A percentile compares a stretch with the other conserved stretches of the same genome.
Conservation (phyloP, 1,140 invertebrate species). For the Melipona quadrifasciata region DNA sequence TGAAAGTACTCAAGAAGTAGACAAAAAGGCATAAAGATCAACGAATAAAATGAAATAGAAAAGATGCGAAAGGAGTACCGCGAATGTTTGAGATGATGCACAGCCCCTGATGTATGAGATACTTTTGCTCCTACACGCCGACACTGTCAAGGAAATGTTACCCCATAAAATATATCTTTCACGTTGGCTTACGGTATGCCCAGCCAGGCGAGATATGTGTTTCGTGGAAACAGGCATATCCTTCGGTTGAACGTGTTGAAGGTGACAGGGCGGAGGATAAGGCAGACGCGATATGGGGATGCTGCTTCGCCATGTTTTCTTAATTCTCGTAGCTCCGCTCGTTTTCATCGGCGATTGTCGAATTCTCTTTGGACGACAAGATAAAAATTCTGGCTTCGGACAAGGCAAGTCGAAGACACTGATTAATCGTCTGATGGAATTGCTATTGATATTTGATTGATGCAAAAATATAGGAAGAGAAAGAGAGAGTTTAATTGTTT, state of each 20-base stretch:
- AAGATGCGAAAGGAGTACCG: conserved; percentile 43
- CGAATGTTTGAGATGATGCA: conserved; percentile 56
- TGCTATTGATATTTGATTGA: too few relatives aligned
- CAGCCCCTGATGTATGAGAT: conserved; percentile 69
- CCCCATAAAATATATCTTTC: conserved; percentile 79
- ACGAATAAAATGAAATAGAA: conserved; percentile 57
- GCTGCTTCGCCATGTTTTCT: conserved; percentile 39
- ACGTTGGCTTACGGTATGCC: conserved; percentile 70
- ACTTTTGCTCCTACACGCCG: conserved; percentile 54
- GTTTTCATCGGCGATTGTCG: conserved; percentile 65
- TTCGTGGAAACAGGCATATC: conserved; percentile 72
- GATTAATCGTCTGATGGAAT: too few relatives aligned
- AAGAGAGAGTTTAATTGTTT: not conserved
- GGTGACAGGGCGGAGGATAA: conserved; percentile 54
- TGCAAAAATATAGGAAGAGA: too few relatives aligned
- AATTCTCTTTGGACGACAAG: conserved; percentile 25
- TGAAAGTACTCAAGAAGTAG: not conserved
- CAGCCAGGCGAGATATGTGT: conserved; percentile 70
- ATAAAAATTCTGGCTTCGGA: too few relatives aligned
- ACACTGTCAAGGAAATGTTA: conserved; percentile 76
- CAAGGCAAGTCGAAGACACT: too few relatives aligned
- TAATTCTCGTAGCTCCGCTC: not conserved
- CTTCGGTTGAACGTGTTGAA: conserved; percentile 47
- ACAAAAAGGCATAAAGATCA: conserved; percentile 1
- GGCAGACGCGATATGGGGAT: conserved; percentile 71